Evolutionary conservation across 2,797 vertebrate species (phyloP).

Genomic region (Hybognathus amarus): DNA sequence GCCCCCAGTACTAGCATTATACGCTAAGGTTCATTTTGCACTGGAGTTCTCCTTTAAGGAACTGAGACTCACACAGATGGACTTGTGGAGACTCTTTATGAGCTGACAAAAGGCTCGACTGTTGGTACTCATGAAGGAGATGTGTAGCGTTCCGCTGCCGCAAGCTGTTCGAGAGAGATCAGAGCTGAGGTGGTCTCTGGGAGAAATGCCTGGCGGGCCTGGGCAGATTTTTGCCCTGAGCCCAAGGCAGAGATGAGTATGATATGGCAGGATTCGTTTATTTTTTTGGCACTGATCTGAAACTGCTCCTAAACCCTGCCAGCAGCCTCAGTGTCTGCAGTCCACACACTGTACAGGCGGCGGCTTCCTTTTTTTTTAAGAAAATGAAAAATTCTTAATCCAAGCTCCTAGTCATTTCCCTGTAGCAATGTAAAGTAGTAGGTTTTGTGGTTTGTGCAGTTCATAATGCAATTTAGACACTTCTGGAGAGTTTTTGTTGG

Average conservation of each 20-base stretch:
- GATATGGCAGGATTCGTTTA: background rate
- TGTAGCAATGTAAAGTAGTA: background rate
- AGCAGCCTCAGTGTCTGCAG: background rate
- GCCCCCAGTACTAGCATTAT: no score
- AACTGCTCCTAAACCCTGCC: background rate
- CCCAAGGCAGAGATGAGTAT: background rate
- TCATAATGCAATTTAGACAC: background rate
- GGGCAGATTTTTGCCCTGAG: slow-evolving; percentile 12
- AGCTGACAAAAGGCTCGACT: slow-evolving; percentile 61
- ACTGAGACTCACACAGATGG: slow-evolving; percentile 31
- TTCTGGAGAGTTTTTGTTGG: background rate
- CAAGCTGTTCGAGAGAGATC: slow-evolving; percentile 65
- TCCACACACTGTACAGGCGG: background rate
- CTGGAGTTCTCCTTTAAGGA: background rate
- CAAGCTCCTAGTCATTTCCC: background rate
- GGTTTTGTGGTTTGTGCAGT: background rate
- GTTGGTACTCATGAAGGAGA: slow-evolving; percentile 69
- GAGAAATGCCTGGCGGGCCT: slow-evolving; percentile 32
- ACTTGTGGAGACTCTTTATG: slow-evolving; percentile 47
- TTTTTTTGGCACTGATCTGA: slow-evolving; percentile 28
- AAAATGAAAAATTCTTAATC: background rate
- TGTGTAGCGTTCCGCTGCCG: slow-evolving; percentile 63
- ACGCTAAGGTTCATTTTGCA: no score
- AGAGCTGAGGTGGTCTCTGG: slow-evolving; percentile 67
- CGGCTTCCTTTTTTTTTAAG: background rate